Conservation (phyloP, 1,140 invertebrate genomes). For the Drosophila watanabei region DNA sequence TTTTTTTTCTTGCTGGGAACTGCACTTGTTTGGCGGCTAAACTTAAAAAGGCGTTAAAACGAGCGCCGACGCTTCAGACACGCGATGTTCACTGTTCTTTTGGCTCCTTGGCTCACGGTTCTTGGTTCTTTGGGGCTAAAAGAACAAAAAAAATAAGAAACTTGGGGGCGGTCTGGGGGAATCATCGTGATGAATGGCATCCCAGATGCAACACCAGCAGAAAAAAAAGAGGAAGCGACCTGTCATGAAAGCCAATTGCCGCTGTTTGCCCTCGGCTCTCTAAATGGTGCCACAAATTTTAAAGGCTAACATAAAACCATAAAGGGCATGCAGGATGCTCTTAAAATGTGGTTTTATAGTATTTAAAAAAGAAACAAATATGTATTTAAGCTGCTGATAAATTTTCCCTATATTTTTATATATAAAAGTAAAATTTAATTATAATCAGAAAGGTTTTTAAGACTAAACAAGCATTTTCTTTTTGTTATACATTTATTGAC, state of each 20-base stretch:
- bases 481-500: no score
- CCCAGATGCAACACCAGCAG: slow-evolving; percentile 51
- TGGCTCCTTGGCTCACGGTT: not conserved
- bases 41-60: slow-evolving; percentile 84
- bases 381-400: not conserved
- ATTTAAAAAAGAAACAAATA: not conserved
- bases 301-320: slow-evolving; percentile 43
- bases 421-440: not conserved
- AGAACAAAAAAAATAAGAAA: not conserved
- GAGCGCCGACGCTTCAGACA: slow-evolving; percentile 70
- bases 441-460: not conserved
- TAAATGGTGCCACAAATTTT: slow-evolving; percentile 36
- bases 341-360: not conserved
- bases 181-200: slow-evolving; percentile 65
- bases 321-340: not conserved
- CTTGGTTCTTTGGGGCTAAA: slow-evolving; percentile 2
- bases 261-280: slow-evolving; percentile 41
- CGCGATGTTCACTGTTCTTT: slow-evolving; percentile 59
- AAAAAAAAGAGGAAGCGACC: slow-evolving; percentile 47
- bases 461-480: not conserved
- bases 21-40: slow-evolving; percentile 82
- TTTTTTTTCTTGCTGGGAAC: slow-evolving; percentile 62
- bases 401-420: not conserved
- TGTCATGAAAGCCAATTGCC: slow-evolving; percentile 65
- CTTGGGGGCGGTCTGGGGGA: slow-evolving; percentile 49